These are phyloP conservation scores for Sycophila sp. DNA, from an alignment of 1,140 invertebrate genomes.

Conservation along the genomic window DNA sequence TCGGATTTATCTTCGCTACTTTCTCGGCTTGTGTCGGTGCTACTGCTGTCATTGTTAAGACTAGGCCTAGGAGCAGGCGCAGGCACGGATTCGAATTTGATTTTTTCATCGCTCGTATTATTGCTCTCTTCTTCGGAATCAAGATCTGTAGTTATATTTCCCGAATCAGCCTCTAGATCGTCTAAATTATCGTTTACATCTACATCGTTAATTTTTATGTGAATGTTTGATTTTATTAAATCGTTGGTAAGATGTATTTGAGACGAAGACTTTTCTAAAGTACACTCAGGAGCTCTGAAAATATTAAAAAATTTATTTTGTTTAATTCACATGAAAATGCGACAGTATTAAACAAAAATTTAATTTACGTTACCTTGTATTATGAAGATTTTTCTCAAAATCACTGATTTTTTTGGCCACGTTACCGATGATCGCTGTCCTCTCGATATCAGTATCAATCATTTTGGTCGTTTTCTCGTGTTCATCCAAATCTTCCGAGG, in stretches of 20 bases:
- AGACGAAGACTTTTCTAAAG: too few species aligned
- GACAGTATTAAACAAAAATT: background rate
- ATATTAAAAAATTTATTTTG: too few species aligned
- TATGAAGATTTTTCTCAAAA: constrained; percentile 44
- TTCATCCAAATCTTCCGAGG: constrained; percentile 31
- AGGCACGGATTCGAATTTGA: background rate
- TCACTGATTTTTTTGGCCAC: constrained; percentile 46
- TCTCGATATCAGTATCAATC: background rate
- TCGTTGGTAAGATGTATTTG: too few species aligned
- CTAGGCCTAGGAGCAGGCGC: background rate
- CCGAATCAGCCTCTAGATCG: constrained; percentile 10
- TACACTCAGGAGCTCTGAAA: too few species aligned
- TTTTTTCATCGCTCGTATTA: background rate
- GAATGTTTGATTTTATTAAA: constrained; percentile 4
- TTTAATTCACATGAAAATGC: background rate
- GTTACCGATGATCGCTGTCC: constrained; percentile 34
- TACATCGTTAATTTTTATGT: constrained; percentile 23
- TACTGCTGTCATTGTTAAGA: constrained; percentile 9
- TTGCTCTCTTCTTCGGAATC: constrained; percentile 30
- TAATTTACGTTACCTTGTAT: constrained; percentile 26
- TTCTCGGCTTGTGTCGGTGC: constrained; percentile 15
- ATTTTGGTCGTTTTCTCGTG: constrained; percentile 18
- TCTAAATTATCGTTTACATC: constrained; percentile 24
- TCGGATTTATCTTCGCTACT: constrained; percentile 45
- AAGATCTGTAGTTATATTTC: constrained; percentile 29